Evolutionary conservation across 2,888 invertebrate species (phyloP).

Genomic region (Mimachlamys varia): DNA sequence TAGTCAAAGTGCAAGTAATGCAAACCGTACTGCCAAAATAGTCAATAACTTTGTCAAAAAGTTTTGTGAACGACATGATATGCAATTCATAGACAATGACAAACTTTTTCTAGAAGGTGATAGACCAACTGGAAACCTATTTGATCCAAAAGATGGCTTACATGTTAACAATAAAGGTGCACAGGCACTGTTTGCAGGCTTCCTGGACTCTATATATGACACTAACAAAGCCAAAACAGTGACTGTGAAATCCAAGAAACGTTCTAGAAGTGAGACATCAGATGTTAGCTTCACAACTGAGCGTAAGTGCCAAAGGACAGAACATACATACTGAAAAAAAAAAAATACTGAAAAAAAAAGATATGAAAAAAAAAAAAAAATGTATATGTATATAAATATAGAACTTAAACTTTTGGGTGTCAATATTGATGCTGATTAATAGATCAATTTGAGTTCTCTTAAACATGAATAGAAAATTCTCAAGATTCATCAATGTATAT

Average conservation of each 20-base stretch:
- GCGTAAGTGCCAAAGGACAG: not conserved
- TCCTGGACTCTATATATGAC: not conserved
- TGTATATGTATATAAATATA: not conserved
- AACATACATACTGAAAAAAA: not conserved
- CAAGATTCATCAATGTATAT: too few relatives aligned
- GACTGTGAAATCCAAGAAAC: not conserved
- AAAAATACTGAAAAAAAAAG: not conserved
- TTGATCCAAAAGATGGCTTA: not conserved
- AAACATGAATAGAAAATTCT: too few relatives aligned
- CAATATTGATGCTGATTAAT: not conserved
- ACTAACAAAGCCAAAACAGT: not conserved
- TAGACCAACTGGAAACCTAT: not conserved
- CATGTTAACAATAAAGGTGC: not conserved
- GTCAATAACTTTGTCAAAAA: not conserved
- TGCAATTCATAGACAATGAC: constrained; percentile 17
- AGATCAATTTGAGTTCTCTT: too few relatives aligned
- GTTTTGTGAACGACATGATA: not conserved
- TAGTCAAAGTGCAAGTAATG: not conserved
- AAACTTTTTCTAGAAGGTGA: not conserved
- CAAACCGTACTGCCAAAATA: not conserved
- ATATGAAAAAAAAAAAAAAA: constrained; percentile 1
- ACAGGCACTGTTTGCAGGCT: not conserved
- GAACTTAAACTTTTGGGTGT: not conserved
- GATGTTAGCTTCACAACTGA: not conserved
- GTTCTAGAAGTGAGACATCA: not conserved